These are phyloP conservation scores for Phorcus lineatus DNA, from an alignment of 2,888 invertebrate genomes.

Conservation along the genomic window DNA sequence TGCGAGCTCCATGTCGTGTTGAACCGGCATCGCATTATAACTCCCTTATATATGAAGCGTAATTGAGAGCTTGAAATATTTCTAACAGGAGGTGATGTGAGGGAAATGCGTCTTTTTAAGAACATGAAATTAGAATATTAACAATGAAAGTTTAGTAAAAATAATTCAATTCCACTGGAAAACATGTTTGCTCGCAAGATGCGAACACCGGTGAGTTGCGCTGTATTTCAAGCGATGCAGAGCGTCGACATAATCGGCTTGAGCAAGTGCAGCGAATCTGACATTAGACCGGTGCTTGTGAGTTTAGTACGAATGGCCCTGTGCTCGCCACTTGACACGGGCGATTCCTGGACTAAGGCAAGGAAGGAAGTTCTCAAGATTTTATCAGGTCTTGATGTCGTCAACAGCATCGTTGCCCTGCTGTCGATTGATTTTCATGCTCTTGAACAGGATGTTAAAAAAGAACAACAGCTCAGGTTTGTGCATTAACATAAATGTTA, in stretches of 20 bases:
- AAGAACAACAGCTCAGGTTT: constrained; percentile 90
- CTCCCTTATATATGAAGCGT: background rate
- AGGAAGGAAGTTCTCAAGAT: constrained; percentile 92
- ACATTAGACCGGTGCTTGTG: constrained; percentile 92
- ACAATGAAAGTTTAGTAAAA: too few relatives aligned
- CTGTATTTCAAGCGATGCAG: constrained; percentile 69
- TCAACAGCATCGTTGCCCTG: constrained; percentile 94
- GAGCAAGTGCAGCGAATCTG: constrained; percentile 84
- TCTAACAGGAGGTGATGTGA: background rate
- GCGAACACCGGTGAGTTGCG: constrained; percentile 53
- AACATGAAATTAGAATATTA: too few relatives aligned
- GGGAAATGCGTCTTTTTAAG: too few relatives aligned
- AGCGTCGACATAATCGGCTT: constrained; percentile 83
- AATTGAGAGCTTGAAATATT: constrained; percentile 1
- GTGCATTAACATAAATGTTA: too few relatives aligned
- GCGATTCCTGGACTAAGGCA: constrained; percentile 87
- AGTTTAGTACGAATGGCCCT: constrained; percentile 94
- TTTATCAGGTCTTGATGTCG: constrained; percentile 92
- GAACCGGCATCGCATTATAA: background rate
- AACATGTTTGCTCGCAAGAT: background rate
- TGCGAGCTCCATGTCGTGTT: too few relatives aligned
- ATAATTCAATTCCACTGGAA: too few relatives aligned
- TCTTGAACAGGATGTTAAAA: constrained; percentile 92
- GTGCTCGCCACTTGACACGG: constrained; percentile 89
- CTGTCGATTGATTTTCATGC: constrained; percentile 95